Evolutionary conservation across 2,888 invertebrate species (phyloP).

Genomic region (Diogma glabrata): DNA sequence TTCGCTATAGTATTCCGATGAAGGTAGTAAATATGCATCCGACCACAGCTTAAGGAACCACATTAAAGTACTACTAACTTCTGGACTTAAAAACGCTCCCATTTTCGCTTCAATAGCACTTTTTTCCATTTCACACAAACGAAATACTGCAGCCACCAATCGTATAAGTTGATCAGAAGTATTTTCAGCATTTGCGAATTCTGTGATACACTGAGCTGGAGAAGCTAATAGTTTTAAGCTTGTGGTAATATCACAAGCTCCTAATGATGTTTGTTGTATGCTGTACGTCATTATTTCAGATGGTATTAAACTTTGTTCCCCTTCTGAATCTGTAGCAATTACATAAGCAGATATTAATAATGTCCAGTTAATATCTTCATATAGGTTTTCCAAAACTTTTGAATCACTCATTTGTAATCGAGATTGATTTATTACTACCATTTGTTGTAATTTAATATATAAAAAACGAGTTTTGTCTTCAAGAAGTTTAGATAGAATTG

Average conservation of each 20-base stretch:
- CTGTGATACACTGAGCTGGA: slow-evolving; percentile 19
- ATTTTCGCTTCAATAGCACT: slow-evolving; percentile 48
- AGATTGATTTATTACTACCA: slow-evolving; percentile 32
- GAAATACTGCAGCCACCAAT: slow-evolving; percentile 48
- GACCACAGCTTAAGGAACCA: slow-evolving; percentile 60
- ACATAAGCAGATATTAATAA: slow-evolving; percentile 60
- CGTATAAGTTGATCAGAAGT: slow-evolving; percentile 37
- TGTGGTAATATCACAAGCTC: slow-evolving; percentile 27
- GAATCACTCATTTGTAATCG: slow-evolving; percentile 35
- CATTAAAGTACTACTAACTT: slow-evolving; percentile 51
- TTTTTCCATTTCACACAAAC: slow-evolving; percentile 53
- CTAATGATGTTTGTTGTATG: slow-evolving; percentile 23
- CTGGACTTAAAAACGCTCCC: slow-evolving; percentile 52
- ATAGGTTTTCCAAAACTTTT: slow-evolving; percentile 44
- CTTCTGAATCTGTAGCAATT: slow-evolving; percentile 52
- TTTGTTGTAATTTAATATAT: slow-evolving; percentile 28
- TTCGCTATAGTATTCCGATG: slow-evolving; percentile 10
- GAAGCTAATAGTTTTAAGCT: slow-evolving; percentile 32
- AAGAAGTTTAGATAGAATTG: slow-evolving; percentile 41
- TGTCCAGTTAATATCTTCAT: slow-evolving; percentile 87
- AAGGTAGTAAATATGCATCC: slow-evolving; percentile 41
- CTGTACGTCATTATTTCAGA: slow-evolving; percentile 50
- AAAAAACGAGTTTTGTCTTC: slow-evolving; percentile 32
- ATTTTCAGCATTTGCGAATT: slow-evolving; percentile 14
- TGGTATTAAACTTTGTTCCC: slow-evolving; percentile 55